Conservation (phyloP, 2,113 vertebrate species). For the Crypturellus undulatus region DNA sequence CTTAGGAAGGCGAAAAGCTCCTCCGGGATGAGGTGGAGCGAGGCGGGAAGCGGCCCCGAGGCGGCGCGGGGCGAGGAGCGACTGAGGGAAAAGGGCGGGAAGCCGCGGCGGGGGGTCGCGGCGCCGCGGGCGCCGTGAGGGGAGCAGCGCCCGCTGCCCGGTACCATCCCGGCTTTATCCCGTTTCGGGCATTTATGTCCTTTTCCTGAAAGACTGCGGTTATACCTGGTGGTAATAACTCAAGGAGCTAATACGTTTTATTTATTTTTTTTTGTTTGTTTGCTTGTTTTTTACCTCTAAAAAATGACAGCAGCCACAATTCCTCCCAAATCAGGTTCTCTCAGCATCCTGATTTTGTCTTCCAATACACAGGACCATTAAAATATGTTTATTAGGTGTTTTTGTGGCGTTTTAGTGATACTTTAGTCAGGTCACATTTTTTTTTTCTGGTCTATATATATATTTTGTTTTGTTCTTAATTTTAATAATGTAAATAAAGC, state of each 20-base stretch:
- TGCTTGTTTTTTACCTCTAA: neutral
- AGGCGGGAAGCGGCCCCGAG: fast-evolving
- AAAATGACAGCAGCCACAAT: neutral
- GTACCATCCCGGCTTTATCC: too few species aligned
- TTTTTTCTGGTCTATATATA: neutral
- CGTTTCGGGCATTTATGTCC: neutral
- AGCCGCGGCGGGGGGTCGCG: neutral
- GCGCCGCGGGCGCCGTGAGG: fast-evolving
- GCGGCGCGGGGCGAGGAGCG: too few species aligned
- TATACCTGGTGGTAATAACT: neutral
- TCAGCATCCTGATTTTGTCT: neutral
- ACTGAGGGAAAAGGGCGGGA: neutral
- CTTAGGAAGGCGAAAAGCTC: neutral
- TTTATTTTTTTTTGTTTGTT: neutral
- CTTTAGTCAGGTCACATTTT: neutral
- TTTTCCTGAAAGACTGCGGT: neutral
- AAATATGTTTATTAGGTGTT: neutral
- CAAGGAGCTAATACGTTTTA: too few species aligned
- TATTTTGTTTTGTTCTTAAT: too few species aligned
- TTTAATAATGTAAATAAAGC: neutral
- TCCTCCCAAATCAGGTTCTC: too few species aligned
- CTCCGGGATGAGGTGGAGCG: fast-evolving
- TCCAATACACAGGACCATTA: neutral
- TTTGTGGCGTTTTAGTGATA: neutral
- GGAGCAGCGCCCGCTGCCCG: neutral